A percentile compares a stretch with the other conserved stretches of the same genome.
Conservation (phyloP, 2,888 invertebrate species). For the Megaustenia siamemsis region DNA sequence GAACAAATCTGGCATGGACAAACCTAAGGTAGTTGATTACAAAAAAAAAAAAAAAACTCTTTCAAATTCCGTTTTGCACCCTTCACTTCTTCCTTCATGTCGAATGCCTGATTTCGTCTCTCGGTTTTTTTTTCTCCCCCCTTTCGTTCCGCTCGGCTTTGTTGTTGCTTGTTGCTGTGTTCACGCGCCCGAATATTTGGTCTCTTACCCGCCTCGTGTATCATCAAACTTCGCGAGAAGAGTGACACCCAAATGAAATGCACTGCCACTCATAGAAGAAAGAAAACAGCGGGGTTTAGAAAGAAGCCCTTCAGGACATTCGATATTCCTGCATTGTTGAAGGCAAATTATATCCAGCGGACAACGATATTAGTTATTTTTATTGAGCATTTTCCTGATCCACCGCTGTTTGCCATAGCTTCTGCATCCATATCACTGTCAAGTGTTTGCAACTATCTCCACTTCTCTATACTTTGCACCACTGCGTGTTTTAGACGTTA, state of each 20-base stretch:
- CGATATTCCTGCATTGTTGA: slow-evolving; percentile 4
- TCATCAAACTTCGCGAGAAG: not conserved
- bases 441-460: not conserved
- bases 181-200: not conserved
- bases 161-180: not conserved
- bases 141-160: too few species aligned
- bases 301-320: not conserved
- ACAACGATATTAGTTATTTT: not conserved
- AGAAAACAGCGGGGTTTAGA: not conserved
- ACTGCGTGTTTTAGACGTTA: too few species aligned
- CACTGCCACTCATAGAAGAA: not conserved
- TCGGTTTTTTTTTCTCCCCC: too few species aligned
- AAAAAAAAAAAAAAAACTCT: too few species aligned
- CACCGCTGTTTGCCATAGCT: not conserved
- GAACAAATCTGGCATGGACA: too few species aligned
- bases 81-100: not conserved
- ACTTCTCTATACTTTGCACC: not conserved
- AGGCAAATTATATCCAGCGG: not conserved
- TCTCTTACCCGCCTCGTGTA: not conserved
- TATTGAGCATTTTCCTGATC: not conserved
- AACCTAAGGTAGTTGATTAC: too few species aligned
- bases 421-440: not conserved
- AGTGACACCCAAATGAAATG: slow-evolving; percentile 3
- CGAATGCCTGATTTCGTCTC: not conserved
- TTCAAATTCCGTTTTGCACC: not conserved